Conservation (phyloP, 2,113 vertebrate species). For the Ploceus nigricollis region DNA sequence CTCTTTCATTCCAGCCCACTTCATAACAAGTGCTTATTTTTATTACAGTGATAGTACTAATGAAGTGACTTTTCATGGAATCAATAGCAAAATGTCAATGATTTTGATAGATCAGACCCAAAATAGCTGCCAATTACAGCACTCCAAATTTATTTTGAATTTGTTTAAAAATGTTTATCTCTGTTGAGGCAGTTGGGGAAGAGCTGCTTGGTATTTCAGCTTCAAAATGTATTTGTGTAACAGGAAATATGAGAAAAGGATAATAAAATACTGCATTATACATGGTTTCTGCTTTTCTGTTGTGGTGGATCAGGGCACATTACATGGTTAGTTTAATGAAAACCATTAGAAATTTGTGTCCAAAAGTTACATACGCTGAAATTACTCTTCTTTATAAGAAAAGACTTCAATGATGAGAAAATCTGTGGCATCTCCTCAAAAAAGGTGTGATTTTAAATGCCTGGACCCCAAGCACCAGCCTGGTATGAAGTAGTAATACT, state of each 20-base stretch:
- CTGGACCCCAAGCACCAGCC: rapidly evolving
- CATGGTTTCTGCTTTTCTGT: neutral
- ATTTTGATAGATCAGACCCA: neutral
- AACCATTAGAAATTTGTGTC: neutral
- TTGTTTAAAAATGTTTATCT: neutral
- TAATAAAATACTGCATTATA: neutral
- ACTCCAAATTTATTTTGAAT: neutral
- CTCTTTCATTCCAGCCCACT: neutral
- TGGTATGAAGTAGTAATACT: neutral
- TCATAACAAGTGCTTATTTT: neutral
- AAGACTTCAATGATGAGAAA: neutral
- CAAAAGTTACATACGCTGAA: neutral
- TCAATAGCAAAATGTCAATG: slow-evolving; percentile 14
- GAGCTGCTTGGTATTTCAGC: neutral
- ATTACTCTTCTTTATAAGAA: neutral
- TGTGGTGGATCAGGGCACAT: neutral
- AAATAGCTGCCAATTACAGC: neutral
- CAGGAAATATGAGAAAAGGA: neutral
- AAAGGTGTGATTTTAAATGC: neutral
- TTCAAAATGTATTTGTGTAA: neutral
- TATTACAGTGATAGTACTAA: neutral
- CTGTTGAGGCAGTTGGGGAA: neutral
- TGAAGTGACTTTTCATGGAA: slow-evolving; percentile 18
- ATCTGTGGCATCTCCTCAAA: neutral
- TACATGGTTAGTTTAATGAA: neutral